A percentile compares a stretch with the other conserved stretches of the same genome.
phyloP scores from a whole-genome alignment of 64 coral and sea anemone species.

The Actinia tenebrosa region DNA sequence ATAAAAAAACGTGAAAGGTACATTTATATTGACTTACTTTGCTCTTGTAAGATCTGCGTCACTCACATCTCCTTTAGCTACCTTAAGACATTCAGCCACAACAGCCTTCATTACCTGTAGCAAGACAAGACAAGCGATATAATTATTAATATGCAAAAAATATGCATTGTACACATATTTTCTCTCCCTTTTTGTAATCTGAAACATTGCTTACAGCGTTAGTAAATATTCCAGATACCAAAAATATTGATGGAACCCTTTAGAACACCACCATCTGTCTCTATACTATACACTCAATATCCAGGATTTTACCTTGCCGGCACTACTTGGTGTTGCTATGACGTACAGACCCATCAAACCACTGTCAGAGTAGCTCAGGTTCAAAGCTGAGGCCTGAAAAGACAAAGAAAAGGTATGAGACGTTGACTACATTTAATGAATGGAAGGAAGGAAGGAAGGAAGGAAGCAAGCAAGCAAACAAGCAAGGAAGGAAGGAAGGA shows the following conservation, averaged over 20 bases:
- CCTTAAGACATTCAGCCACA: conserved; percentile 60
- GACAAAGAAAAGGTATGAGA: not conserved
- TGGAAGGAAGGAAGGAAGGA: no score
- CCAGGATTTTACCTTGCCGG: conserved; percentile 48
- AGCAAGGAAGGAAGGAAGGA: no score
- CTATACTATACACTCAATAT: not conserved
- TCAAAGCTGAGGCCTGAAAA: conserved; percentile 64
- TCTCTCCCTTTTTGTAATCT: no score
- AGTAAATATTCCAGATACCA: no score
- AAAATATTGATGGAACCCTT: no score
- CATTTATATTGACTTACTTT: conserved; percentile 45
- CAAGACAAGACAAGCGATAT: not conserved
- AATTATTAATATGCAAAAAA: no score
- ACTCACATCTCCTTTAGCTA: conserved; percentile 70
- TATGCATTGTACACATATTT: no score
- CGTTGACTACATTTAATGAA: no score
- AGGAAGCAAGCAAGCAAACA: no score
- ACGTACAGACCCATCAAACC: conserved; percentile 82
- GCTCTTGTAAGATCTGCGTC: conserved; percentile 73
- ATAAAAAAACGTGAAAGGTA: not conserved
- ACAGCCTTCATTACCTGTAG: conserved; percentile 69
- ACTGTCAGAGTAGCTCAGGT: conserved; percentile 70
- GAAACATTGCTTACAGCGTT: no score
- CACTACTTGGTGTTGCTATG: conserved; percentile 57
- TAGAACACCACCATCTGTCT: no score